A percentile compares a stretch with the other conserved stretches of the same genome.
Conservation (phyloP, 1,140 invertebrate species). For the Drosophila sucinea region DNA sequence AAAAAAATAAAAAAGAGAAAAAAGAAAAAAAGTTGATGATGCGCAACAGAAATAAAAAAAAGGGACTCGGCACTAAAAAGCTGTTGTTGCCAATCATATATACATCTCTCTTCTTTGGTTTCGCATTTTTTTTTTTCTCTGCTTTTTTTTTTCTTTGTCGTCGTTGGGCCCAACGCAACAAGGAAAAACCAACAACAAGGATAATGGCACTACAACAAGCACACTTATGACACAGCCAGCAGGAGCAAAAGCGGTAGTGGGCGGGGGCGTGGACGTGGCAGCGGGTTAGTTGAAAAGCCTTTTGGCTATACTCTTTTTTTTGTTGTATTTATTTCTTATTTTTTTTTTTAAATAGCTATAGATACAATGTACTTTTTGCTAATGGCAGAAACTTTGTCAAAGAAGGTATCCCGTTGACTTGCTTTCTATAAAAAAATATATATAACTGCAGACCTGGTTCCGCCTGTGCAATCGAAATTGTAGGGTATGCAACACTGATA, state of each 20-base stretch:
- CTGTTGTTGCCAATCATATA: conserved; percentile 77
- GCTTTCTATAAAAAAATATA: neutral
- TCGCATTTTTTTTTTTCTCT: conserved; percentile 29
- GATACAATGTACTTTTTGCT: conserved; percentile 1
- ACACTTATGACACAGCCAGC: conserved; percentile 36
- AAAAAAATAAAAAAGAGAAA: conserved; percentile 63
- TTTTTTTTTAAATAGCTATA: conserved; percentile 4
- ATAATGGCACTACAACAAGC: conserved; percentile 54
- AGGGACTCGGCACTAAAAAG: conserved; percentile 70
- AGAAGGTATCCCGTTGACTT: neutral
- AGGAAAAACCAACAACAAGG: conserved; percentile 36
- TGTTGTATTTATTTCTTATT: neutral
- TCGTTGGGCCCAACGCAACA: conserved; percentile 36
- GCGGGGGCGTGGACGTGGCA: neutral
- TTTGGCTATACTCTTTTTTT: neutral
- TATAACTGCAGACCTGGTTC: too few species aligned
- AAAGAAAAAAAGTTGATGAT: conserved; percentile 48
- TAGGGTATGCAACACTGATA: too few species aligned
- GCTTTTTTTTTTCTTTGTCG: conserved; percentile 45
- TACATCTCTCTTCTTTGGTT: conserved; percentile 27
- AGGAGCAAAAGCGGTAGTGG: neutral
- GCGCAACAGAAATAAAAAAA: conserved; percentile 39
- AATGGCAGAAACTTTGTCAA: neutral
- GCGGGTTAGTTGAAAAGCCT: conserved; percentile 1
- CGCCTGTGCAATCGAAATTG: too few species aligned